Percentiles rank a stretch among this genome's conserved stretches.
phyloP scores from a whole-genome alignment of 2,888 invertebrate species.

The Drosophila austrosaltans region DNA sequence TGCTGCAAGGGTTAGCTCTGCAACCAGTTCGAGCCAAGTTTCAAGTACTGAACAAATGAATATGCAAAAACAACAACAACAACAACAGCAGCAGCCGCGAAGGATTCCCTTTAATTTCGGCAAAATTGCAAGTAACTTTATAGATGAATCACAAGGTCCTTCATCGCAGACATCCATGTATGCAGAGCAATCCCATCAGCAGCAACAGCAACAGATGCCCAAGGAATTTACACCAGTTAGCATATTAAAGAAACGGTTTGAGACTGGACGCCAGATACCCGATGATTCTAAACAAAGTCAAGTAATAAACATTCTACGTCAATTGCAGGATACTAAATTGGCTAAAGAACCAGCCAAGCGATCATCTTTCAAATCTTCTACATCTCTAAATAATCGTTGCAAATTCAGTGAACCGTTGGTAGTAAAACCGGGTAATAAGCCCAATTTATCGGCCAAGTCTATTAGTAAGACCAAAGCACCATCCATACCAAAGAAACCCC shows the following conservation, averaged over 20 bases:
- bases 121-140: constrained; percentile 35
- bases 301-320: background rate
- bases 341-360: background rate
- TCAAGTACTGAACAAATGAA: background rate
- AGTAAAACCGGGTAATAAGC: background rate
- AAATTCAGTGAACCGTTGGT: constrained; percentile 9
- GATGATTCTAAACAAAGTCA: background rate
- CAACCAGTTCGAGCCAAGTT: too few relatives aligned
- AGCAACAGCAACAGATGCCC: background rate
- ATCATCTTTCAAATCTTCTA: background rate
- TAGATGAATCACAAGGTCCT: constrained; percentile 12
- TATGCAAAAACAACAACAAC: background rate
- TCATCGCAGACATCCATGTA: background rate
- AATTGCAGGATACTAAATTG: too few relatives aligned
- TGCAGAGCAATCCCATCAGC: background rate
- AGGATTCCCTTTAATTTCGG: constrained; percentile 56
- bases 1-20: too few relatives aligned
- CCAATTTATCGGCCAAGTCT: background rate
- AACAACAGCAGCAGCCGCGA: background rate
- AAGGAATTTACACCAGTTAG: background rate
- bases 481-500: background rate
- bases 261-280: background rate
- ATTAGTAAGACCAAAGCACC: background rate
- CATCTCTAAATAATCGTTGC: background rate
- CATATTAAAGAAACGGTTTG: background rate